Evolutionary conservation across 2,797 vertebrate species (phyloP), one percentile per base, ranked within the genome.

Genomic region (Aeoliscus strigatus): DNA sequence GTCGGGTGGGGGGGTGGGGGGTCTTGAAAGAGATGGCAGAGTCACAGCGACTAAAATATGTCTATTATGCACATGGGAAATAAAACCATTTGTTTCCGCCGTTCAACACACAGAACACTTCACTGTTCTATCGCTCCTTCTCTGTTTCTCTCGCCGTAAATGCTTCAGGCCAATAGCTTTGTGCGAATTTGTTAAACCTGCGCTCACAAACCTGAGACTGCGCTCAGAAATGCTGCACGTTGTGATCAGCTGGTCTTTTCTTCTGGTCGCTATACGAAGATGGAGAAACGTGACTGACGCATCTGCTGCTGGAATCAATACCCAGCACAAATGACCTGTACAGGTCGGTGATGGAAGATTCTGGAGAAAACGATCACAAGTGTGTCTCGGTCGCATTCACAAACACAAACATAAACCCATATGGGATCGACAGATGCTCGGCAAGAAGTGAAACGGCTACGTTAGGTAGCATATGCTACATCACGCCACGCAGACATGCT

Each of bases 391-490:
- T 66, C 47, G 54, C 36, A 54, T 44, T 51, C 53, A 55, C 14
- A 41, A 13, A 33, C 32, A 53, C 40, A 69, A 38, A 59, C 63
- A 72, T 43, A 59, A 51, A 71, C 58, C 79, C 82, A 82, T 84
- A 83, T 85, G 85, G 79, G 68, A 70, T 69, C 27, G 56, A 49
- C 81, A 87, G 84, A 84, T 86, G 83, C 81, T 83, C 81, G 79
- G 80, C 69, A 77, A 66, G 46, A 41, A 80, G 47, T 13, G 46
- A 70, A 82, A 81, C 78, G 61, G 66, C 69, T 79, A 72, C 75
- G 78, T 79, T 80, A 40, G 73, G 56, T 66, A 64, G 62, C 82
- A 85, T 85, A 81, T 85, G 78, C 59, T 65, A 31, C 27, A 53
- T 52, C 44, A 67, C 66, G 66, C 68, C 73, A 72, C 37, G 73